A percentile compares a stretch with the other conserved stretches of the same genome.
Evolutionary conservation across 2,888 invertebrate species (phyloP).

Genomic region (Cantharis rufa): DNA sequence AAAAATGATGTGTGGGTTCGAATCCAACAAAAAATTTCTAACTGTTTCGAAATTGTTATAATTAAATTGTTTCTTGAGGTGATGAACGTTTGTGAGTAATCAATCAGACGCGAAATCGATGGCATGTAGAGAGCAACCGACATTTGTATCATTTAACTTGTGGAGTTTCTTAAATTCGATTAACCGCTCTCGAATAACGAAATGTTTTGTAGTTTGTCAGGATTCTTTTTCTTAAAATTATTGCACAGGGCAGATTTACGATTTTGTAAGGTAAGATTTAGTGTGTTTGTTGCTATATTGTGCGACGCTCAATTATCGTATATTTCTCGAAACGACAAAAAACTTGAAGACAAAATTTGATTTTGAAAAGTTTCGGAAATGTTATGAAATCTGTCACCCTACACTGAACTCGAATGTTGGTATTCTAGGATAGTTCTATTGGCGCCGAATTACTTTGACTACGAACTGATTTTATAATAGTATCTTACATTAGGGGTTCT

Average conservation of each 20-base stretch:
- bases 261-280: background rate
- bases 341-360: background rate
- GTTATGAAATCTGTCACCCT: too few species aligned
- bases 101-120: slow-evolving; percentile 1
- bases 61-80: background rate
- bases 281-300: background rate
- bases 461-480: too few species aligned
- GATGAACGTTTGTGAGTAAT: background rate
- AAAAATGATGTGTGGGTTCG: background rate
- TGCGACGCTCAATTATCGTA: background rate
- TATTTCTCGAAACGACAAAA: background rate
- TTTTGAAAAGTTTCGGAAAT: background rate
- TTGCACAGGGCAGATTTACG: background rate
- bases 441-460: too few species aligned
- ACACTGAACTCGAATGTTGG: too few species aligned
- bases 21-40: background rate
- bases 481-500: too few species aligned
- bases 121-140: background rate
- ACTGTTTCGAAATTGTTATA: background rate
- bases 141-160: background rate
- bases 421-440: too few species aligned
- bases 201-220: background rate
- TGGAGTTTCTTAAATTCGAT: background rate
- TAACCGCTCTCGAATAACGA: background rate
- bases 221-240: background rate